Evolutionary conservation across 2,797 vertebrate species (phyloP), one percentile per base, ranked within the genome.

Genomic region (Cygnus olor): DNA sequence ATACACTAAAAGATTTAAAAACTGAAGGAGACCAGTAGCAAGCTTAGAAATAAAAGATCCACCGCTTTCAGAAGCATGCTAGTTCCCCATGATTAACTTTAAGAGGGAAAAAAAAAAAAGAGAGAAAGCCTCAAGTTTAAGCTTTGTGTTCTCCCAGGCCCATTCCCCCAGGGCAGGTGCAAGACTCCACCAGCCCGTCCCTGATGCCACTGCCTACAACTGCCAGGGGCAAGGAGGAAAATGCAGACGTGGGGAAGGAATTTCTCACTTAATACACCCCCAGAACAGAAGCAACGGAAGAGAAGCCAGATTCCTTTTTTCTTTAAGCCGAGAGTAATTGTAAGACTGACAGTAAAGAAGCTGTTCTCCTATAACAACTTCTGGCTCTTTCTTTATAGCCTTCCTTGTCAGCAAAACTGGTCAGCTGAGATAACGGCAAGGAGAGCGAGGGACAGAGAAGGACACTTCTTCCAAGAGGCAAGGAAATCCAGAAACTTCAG

Each of bases 401-500:
- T 68, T 82, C 57, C 72, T 57, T 65, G 68, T 66, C 65, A 87
- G 74, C 74, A 95, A 94, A 95, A 85, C 66, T 64, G 74, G 61
- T 89, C 89, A 95, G 78, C 73, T 27, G 42, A 79, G 86, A 38
- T 36, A 81, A 82, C 60, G 73, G 56, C 6, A 85, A 78, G 57
- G 54, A 78, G 32, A 84, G 58, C 0, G 1, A 78, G 69, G 69
- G 73, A 82, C n/a, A 74, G 34, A 84, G 20, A 20, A n/a, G 66
- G 40, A 81, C 63, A 70, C 11, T 10, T 14, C 30, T 30, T 82
- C 25, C 49, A 84, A 65, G 27, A 71, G 14, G 34, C 57, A 94
- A 89, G 74, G 32, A 85, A 90, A 80, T 71, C 28, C 20, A 68
- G 84, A 78, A 78, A 91, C 42, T 16, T 42, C 42, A 72, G 73